A percentile compares a stretch with the other conserved stretches of the same genome.
These are phyloP conservation scores for Brachyalestes nurse DNA, from an alignment of 2,797 vertebrate species.

Conservation along the genomic window DNA sequence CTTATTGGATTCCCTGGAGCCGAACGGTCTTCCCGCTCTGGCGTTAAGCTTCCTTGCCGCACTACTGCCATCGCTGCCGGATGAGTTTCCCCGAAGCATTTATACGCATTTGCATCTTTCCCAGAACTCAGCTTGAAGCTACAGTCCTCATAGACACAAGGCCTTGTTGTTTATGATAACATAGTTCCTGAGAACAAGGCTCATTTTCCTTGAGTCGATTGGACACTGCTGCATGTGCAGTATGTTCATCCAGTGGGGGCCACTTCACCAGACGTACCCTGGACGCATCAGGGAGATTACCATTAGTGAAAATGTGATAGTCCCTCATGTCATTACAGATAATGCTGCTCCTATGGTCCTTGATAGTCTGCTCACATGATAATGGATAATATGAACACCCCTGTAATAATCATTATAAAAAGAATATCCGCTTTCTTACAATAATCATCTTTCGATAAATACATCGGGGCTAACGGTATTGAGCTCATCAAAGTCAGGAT, in stretches of 20 bases:
- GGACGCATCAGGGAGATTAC: neutral
- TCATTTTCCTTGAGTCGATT: neutral
- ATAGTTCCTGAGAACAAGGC: neutral
- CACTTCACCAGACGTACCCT: neutral
- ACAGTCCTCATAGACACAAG: neutral
- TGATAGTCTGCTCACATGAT: neutral
- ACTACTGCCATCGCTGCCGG: neutral
- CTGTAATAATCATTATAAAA: conserved; percentile 3
- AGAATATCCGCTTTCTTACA: neutral
- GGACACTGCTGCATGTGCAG: neutral
- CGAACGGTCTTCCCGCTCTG: conserved; percentile 7
- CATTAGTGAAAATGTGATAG: neutral
- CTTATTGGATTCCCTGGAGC: conserved; percentile 40
- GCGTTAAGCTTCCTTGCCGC: conserved; percentile 11
- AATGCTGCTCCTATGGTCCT: neutral
- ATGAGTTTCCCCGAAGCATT: neutral
- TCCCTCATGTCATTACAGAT: conserved; percentile 6
- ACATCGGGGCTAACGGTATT: neutral
- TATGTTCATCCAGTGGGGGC: neutral
- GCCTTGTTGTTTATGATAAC: neutral
- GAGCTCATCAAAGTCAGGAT: conserved; percentile 15
- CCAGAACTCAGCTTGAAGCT: neutral
- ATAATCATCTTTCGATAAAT: conserved; percentile 8
- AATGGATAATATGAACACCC: conserved; percentile 14
- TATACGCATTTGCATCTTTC: conserved; percentile 19